Percentiles rank a stretch among this genome's conserved stretches.
Evolutionary conservation across 2,888 invertebrate genomes (phyloP).

Genomic region (Sycophila texana): DNA sequence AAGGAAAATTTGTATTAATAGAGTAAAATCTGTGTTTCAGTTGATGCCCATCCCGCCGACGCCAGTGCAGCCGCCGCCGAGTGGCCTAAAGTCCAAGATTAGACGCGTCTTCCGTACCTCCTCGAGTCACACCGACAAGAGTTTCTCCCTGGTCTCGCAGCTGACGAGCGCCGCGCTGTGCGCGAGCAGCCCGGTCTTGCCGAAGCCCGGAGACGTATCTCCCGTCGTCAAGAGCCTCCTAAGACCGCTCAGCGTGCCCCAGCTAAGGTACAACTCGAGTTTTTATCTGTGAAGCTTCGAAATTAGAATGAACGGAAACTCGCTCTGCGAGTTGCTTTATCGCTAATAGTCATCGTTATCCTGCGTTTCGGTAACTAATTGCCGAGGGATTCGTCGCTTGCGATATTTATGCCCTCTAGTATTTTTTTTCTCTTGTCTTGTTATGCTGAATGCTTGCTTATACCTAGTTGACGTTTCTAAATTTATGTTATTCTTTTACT

Average conservation of each 20-base stretch:
- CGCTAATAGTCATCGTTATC: too few species aligned
- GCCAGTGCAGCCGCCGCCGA: constrained; percentile 61
- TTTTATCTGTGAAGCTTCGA: constrained; percentile 7
- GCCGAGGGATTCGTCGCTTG: too few species aligned
- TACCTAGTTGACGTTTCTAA: too few species aligned
- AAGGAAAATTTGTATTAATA: too few species aligned
- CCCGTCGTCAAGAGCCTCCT: constrained; percentile 79
- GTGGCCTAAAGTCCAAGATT: constrained; percentile 78
- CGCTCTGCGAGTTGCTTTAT: too few species aligned
- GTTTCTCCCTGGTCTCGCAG: constrained; percentile 78
- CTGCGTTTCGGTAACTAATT: too few species aligned
- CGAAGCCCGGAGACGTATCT: constrained; percentile 76
- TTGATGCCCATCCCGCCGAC: constrained; percentile 55
- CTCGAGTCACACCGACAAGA: constrained; percentile 76
- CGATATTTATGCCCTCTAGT: too few species aligned
- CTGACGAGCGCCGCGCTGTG: constrained; percentile 80
- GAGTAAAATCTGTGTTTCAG: constrained; percentile 38
- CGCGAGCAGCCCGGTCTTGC: constrained; percentile 80
- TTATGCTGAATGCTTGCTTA: too few species aligned
- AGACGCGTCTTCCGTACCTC: constrained; percentile 79
- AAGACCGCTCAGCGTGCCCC: constrained; percentile 79
- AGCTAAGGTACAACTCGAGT: constrained; percentile 71
- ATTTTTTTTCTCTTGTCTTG: too few species aligned
- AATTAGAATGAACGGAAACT: too few species aligned
- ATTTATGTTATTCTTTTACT: too few species aligned